phyloP scores from a whole-genome alignment of 2,888 invertebrate species.

The Podabrus alpinus region DNA sequence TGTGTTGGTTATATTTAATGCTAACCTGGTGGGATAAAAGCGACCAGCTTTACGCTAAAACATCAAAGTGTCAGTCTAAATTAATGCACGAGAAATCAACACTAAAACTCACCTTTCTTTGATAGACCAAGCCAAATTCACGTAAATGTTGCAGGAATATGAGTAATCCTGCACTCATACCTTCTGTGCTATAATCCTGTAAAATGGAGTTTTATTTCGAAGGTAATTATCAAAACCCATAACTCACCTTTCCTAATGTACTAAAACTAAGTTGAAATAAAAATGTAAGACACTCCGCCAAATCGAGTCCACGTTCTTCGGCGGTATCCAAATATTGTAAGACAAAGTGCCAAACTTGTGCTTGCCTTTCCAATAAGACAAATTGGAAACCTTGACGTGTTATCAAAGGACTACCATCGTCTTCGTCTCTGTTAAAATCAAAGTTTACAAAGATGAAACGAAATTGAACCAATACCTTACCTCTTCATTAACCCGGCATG shows the following conservation, averaged over 20 bases:
- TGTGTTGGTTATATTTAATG: conserved; percentile 77
- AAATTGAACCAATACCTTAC: conserved; percentile 50
- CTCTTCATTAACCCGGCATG: conserved; percentile 93
- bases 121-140: conserved; percentile 97
- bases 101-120: conserved; percentile 87
- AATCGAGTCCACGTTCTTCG: conserved; percentile 80
- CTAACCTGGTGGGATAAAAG: conserved; percentile 93
- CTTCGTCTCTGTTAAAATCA: conserved; percentile 64
- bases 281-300: conserved; percentile 92
- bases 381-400: conserved; percentile 98
- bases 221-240: neutral
- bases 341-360: conserved; percentile 97
- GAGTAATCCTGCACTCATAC: conserved; percentile 84
- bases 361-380: conserved; percentile 86
- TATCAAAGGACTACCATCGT: conserved; percentile 83
- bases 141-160: conserved; percentile 93
- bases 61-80: neutral
- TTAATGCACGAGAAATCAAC: no score
- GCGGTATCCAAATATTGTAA: conserved; percentile 94
- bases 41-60: conserved; percentile 82
- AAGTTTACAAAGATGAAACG: conserved; percentile 6
- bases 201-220: conserved; percentile 25
- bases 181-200: conserved; percentile 95
- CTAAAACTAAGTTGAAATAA: conserved; percentile 96
- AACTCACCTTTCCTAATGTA: conserved; percentile 80